Percentiles rank a stretch among this genome's conserved stretches.
phyloP scores from a whole-genome alignment of 2,888 invertebrate genomes.

The Cordilura impudica region DNA sequence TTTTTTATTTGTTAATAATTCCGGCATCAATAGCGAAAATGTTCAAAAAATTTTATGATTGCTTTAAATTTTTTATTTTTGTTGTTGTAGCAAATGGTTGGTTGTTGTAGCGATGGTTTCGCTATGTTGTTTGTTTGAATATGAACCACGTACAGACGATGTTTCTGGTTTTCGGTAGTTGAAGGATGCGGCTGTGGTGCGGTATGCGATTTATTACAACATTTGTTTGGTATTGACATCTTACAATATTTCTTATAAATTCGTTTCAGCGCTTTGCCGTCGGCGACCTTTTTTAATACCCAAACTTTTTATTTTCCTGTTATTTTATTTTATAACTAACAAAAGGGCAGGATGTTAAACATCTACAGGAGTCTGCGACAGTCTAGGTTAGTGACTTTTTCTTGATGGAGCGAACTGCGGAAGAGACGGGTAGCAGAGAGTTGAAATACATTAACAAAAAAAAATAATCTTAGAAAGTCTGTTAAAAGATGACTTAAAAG shows the following conservation, averaged over 20 bases:
- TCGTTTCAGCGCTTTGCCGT: slow-evolving; percentile 36
- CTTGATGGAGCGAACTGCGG: background rate
- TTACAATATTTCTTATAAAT: slow-evolving; percentile 46
- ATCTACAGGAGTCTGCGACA: slow-evolving; percentile 25
- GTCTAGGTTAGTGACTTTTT: slow-evolving; percentile 3
- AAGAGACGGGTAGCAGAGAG: background rate
- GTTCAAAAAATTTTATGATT: slow-evolving; percentile 46
- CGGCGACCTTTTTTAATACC: slow-evolving; percentile 47
- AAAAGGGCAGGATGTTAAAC: slow-evolving; percentile 48
- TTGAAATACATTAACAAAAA: slow-evolving; percentile 9
- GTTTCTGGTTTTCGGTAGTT: background rate
- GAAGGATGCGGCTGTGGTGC: background rate
- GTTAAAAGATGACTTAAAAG: slow-evolving; percentile 22
- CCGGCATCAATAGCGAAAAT: slow-evolving; percentile 46
- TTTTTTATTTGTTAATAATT: slow-evolving; percentile 12
- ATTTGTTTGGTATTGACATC: slow-evolving; percentile 56
- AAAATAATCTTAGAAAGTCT: slow-evolving; percentile 34
- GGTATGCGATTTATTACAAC: slow-evolving; percentile 42
- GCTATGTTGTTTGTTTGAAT: too few relatives aligned
- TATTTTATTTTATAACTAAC: slow-evolving; percentile 34
- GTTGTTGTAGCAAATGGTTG: slow-evolving; percentile 10
- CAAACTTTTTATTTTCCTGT: slow-evolving; percentile 14
- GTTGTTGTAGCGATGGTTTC: background rate
- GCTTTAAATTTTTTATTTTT: slow-evolving; percentile 42
- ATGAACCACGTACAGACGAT: background rate